phyloP scores from a whole-genome alignment of 2,888 invertebrate genomes.

The Oxytorus armatus region DNA sequence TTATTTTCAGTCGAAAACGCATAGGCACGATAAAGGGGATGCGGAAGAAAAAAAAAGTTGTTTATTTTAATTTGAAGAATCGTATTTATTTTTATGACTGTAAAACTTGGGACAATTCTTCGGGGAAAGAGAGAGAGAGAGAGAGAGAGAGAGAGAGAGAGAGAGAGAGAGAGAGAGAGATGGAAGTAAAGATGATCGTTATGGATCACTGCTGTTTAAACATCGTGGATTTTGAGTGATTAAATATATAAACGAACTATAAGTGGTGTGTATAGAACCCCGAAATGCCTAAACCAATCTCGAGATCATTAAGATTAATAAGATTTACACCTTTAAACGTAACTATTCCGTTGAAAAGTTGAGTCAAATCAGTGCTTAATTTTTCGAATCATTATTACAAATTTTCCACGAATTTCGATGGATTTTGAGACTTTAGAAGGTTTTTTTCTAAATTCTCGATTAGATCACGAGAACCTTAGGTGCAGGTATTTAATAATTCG shows the following conservation, averaged over 20 bases:
- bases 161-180: conserved; percentile 6
- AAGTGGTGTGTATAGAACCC: background rate
- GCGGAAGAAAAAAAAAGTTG: conserved; percentile 26
- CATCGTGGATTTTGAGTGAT: conserved; percentile 45
- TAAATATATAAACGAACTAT: conserved; percentile 43
- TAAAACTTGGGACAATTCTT: conserved; percentile 54
- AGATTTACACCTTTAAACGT: too few relatives aligned
- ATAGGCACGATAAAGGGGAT: conserved; percentile 10
- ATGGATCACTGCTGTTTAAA: conserved; percentile 47
- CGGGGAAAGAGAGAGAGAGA: conserved; percentile 13
- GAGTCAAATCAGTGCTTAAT: too few relatives aligned
- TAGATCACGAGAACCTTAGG: too few relatives aligned
- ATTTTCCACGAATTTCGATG: too few relatives aligned
- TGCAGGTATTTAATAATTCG: too few relatives aligned
- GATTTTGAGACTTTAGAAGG: too few relatives aligned
- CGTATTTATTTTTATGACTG: conserved; percentile 47
- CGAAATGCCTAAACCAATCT: background rate
- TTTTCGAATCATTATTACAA: too few relatives aligned
- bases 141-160: background rate
- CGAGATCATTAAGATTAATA: background rate
- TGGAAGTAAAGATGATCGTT: background rate
- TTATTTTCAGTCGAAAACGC: conserved; percentile 48
- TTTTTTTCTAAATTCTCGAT: too few relatives aligned
- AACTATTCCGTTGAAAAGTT: too few relatives aligned
- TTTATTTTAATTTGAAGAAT: conserved; percentile 41